These are phyloP conservation scores for Aquatica leii DNA, from an alignment of 2,888 invertebrate genomes.

Conservation along the genomic window DNA sequence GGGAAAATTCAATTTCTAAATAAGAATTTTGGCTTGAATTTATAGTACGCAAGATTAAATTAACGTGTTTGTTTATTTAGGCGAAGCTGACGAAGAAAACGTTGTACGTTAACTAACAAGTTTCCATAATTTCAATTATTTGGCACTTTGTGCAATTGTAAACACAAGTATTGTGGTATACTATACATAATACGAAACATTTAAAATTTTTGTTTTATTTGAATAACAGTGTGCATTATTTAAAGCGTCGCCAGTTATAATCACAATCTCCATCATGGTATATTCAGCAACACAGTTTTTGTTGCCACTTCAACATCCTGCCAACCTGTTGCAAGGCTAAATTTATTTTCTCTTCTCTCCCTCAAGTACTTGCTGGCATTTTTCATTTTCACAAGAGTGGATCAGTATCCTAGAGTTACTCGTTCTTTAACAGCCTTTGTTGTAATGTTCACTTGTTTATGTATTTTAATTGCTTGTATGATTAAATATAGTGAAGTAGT, in stretches of 20 bases:
- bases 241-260: slow-evolving; percentile 27
- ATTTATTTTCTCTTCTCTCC: slow-evolving; percentile 41
- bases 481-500: slow-evolving; percentile 12
- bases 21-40: no score
- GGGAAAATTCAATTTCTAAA: slow-evolving; percentile 4
- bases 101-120: no score
- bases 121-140: no score
- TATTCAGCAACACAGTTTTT: slow-evolving; percentile 28
- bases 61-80: no score
- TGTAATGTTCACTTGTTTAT: slow-evolving; percentile 28
- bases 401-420: slow-evolving; percentile 30
- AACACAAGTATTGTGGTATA: background rate
- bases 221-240: slow-evolving; percentile 9
- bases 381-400: slow-evolving; percentile 42
- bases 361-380: slow-evolving; percentile 40
- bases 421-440: slow-evolving; percentile 24
- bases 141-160: background rate
- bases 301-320: slow-evolving; percentile 35
- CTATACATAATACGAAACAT: no score
- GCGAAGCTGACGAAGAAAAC: no score
- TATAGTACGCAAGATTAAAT: no score
- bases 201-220: slow-evolving; percentile 7
- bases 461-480: slow-evolving; percentile 22
- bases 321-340: slow-evolving; percentile 43
- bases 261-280: slow-evolving; percentile 10